phyloP scores from a whole-genome alignment of 1,140 invertebrate genomes.

The Lasioglossum albipes region DNA sequence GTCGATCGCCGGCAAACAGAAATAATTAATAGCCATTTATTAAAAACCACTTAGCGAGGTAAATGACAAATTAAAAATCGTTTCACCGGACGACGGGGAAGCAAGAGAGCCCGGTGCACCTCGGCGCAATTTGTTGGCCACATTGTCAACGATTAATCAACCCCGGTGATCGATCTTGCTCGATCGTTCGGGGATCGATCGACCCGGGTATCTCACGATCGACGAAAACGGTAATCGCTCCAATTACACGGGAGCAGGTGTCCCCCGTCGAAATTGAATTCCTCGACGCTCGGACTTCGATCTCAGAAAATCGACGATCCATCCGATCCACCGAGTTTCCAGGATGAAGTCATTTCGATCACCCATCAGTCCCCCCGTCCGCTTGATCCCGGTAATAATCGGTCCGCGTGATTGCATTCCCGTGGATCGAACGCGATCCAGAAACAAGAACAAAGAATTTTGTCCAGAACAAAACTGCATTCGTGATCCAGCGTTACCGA shows the following conservation, averaged over 20 bases:
- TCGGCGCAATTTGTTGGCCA: neutral
- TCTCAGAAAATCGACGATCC: neutral
- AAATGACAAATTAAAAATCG: conserved; percentile 4
- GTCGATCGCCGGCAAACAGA: neutral
- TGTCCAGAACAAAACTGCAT: too few relatives aligned
- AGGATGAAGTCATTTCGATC: neutral
- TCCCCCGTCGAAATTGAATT: conserved; percentile 17
- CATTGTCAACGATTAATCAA: conserved; percentile 3
- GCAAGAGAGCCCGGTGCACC: neutral
- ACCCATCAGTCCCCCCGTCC: neutral
- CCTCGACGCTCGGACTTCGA: neutral
- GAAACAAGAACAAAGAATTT: too few relatives aligned
- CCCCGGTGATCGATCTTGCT: neutral
- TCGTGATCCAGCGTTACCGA: too few relatives aligned
- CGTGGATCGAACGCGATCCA: neutral
- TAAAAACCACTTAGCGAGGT: neutral
- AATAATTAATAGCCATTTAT: neutral
- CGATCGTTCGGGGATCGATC: neutral
- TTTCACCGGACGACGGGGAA: neutral
- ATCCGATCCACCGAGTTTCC: neutral
- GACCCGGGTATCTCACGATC: conserved; percentile 12
- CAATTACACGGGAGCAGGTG: conserved; percentile 17
- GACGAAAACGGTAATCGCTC: neutral
- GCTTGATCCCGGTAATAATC: neutral
- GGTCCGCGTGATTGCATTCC: neutral